Evolutionary conservation across 2,888 invertebrate genomes (phyloP).

Genomic region (Eupithecia insigniata): DNA sequence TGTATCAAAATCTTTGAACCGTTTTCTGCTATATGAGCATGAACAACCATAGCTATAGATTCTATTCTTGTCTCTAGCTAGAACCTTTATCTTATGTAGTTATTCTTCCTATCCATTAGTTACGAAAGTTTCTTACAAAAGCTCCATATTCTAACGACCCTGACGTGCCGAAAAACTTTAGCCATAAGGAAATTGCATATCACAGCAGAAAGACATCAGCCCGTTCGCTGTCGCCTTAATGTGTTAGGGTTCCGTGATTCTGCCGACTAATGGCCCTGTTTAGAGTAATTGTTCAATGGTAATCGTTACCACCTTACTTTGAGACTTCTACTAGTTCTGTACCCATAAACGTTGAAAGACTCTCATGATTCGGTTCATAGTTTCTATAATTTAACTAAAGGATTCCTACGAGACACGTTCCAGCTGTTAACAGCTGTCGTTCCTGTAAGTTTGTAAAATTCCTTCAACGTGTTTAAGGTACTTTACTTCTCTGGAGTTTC

Average conservation of each 20-base stretch:
- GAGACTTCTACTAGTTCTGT: not conserved
- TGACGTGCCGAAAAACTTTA: constrained; percentile 39
- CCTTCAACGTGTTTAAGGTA: not conserved
- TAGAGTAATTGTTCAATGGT: constrained; percentile 37
- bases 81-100: not conserved
- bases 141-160: constrained; percentile 32
- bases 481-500: not conserved
- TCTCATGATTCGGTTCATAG: constrained; percentile 16
- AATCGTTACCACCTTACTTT: constrained; percentile 15
- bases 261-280: constrained; percentile 52
- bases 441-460: constrained; percentile 13
- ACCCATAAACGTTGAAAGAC: constrained; percentile 2
- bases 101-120: constrained; percentile 16
- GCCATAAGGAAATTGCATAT: constrained; percentile 53
- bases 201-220: constrained; percentile 51
- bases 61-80: not conserved
- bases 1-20: not conserved
- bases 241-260: constrained; percentile 56
- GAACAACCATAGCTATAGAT: not conserved
- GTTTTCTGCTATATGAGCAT: not conserved
- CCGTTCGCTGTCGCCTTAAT: constrained; percentile 55
- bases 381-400: constrained; percentile 14
- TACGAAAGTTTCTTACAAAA: constrained; percentile 28
- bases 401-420: constrained; percentile 8
- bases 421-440: constrained; percentile 7